A percentile compares a stretch with the other conserved stretches of the same genome.
These are phyloP conservation scores for Pemphredon lugubris DNA, from an alignment of 2,888 invertebrate genomes.

Conservation along the genomic window DNA sequence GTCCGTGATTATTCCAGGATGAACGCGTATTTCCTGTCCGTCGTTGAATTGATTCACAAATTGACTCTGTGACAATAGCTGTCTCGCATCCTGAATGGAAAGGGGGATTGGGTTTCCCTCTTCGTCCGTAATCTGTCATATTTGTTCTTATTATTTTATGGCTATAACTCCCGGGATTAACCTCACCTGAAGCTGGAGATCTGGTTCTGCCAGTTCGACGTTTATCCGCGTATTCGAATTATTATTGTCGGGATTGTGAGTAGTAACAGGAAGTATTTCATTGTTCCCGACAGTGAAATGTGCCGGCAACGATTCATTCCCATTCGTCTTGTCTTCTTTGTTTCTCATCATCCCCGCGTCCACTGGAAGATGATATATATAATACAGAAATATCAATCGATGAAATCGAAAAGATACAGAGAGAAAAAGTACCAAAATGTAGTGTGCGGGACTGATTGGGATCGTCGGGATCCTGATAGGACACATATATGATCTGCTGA, in stretches of 20 bases:
- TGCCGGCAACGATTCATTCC: slow-evolving; percentile 68
- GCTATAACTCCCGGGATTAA: no score
- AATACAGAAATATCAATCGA: not conserved
- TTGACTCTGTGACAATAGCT: slow-evolving; percentile 83
- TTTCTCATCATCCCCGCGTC: slow-evolving; percentile 70
- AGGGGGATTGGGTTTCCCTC: slow-evolving; percentile 87
- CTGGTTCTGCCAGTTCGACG: slow-evolving; percentile 70
- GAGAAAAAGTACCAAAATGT: slow-evolving; percentile 69
- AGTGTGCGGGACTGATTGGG: slow-evolving; percentile 79
- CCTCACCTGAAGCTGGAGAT: slow-evolving; percentile 77
- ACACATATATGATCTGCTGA: slow-evolving; percentile 82
- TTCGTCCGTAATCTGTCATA: slow-evolving; percentile 86
- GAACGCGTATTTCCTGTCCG: slow-evolving; percentile 76
- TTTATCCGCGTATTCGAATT: slow-evolving; percentile 65
- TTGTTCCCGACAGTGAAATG: slow-evolving; percentile 65
- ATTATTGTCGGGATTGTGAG: slow-evolving; percentile 49
- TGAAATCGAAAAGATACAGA: not conserved
- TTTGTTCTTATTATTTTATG: no score
- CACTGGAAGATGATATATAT: no score
- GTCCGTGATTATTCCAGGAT: slow-evolving; percentile 68
- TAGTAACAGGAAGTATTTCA: slow-evolving; percentile 57
- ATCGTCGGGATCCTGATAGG: slow-evolving; percentile 81
- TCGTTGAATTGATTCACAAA: slow-evolving; percentile 75
- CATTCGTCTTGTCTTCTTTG: slow-evolving; percentile 58
- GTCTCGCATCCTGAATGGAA: slow-evolving; percentile 87